Percentiles rank a stretch among this genome's conserved stretches.
Evolutionary conservation across 1,140 invertebrate species (phyloP).

Genomic region (Drosophila carrolli): DNA sequence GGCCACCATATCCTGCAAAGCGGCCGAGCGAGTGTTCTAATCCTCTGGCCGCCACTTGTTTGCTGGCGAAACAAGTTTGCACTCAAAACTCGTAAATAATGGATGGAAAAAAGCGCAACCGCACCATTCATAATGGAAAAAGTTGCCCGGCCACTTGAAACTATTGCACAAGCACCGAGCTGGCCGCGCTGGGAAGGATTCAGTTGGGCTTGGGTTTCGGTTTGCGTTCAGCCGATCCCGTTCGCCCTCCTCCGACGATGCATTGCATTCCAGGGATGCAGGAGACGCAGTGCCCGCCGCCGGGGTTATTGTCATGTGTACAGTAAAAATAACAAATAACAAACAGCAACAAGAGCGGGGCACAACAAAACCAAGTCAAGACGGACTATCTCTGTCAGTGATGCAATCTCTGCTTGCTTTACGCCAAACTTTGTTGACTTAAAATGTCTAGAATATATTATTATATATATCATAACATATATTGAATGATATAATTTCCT

Average conservation of each 20-base stretch:
- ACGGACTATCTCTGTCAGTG: slow-evolving; percentile 10
- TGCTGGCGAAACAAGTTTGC: slow-evolving; percentile 77
- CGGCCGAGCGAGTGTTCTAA: slow-evolving; percentile 72
- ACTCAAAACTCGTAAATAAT: slow-evolving; percentile 83
- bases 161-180: slow-evolving; percentile 70
- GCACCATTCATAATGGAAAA: slow-evolving; percentile 83
- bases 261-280: slow-evolving; percentile 24
- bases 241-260: slow-evolving; percentile 11
- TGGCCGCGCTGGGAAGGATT: slow-evolving; percentile 27
- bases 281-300: slow-evolving; percentile 35
- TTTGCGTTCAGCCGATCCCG: background rate
- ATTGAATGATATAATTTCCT: too few species aligned
- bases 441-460: too few species aligned
- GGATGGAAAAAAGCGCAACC: slow-evolving; percentile 80
- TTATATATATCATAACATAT: too few species aligned
- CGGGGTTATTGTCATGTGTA: slow-evolving; percentile 81
- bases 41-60: slow-evolving; percentile 78
- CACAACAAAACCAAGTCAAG: slow-evolving; percentile 48
- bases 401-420: slow-evolving; percentile 2
- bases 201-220: slow-evolving; percentile 3
- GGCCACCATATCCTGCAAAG: slow-evolving; percentile 4
- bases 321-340: slow-evolving; percentile 82
- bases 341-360: slow-evolving; percentile 51
- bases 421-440: background rate
- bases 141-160: slow-evolving; percentile 75